Evolutionary conservation across 1,140 invertebrate genomes (phyloP).

Genomic region (Asobara japonica): DNA sequence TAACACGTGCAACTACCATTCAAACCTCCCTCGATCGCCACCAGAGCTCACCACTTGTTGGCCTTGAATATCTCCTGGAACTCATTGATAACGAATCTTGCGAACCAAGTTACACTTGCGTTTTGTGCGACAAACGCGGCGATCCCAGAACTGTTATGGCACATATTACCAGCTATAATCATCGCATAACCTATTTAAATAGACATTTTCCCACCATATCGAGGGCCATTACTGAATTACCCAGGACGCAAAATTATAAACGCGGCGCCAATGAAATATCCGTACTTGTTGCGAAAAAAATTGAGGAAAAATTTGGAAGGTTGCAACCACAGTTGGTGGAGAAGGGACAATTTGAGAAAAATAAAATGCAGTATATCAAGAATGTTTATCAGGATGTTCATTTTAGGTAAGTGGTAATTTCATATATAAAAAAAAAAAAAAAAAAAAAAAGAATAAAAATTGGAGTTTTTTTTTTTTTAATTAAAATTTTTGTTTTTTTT

Average conservation of each 20-base stretch:
- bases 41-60: constrained; percentile 67
- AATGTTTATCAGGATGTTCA: constrained; percentile 68
- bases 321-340: constrained; percentile 69
- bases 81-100: constrained; percentile 71
- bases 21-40: constrained; percentile 69
- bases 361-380: constrained; percentile 68
- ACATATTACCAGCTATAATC: constrained; percentile 78
- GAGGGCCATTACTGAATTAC: constrained; percentile 62
- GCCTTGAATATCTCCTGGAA: constrained; percentile 79
- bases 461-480: no score
- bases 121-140: constrained; percentile 79
- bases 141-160: constrained; percentile 79
- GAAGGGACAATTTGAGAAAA: constrained; percentile 67
- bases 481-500: no score
- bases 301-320: constrained; percentile 72
- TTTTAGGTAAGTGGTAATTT: constrained; percentile 67
- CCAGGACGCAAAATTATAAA: constrained; percentile 65
- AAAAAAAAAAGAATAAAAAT: no score
- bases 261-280: constrained; percentile 67
- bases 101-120: constrained; percentile 78
- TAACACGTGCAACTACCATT: constrained; percentile 67
- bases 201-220: constrained; percentile 69
- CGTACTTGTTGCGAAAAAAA: constrained; percentile 70
- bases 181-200: constrained; percentile 71
- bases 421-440: no score